Evolutionary conservation across 1,140 invertebrate genomes (phyloP).

Genomic region (Lysiphlebus fabarum): DNA sequence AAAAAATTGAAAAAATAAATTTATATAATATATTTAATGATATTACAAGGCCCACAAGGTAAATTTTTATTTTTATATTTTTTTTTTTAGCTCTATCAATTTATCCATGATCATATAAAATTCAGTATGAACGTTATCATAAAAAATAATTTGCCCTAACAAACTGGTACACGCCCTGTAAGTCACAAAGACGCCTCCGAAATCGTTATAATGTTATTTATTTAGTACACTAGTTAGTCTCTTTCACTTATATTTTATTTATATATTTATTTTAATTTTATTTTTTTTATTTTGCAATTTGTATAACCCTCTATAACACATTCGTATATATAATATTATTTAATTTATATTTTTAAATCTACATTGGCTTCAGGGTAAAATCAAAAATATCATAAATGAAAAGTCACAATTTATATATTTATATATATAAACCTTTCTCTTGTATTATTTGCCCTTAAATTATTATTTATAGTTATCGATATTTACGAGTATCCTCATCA

Average conservation of each 20-base stretch:
- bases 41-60: neutral
- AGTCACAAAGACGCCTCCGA: conserved; percentile 27
- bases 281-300: neutral
- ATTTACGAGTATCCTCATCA: conserved; percentile 24
- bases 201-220: conserved; percentile 29
- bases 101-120: conserved; percentile 2
- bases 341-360: conserved; percentile 11
- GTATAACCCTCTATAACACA: neutral
- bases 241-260: conserved; percentile 16
- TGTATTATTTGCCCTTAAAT: conserved; percentile 37
- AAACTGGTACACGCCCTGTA: conserved; percentile 25
- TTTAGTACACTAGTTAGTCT: conserved; percentile 28
- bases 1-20: neutral
- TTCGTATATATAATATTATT: conserved; percentile 11
- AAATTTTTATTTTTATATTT: no score
- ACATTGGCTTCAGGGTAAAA: no score
- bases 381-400: no score
- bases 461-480: conserved; percentile 45
- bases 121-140: conserved; percentile 15
- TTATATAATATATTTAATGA: neutral
- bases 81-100: conserved; percentile 7
- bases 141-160: conserved; percentile 32
- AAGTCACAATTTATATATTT: no score
- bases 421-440: neutral
- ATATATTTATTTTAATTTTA: no score